Evolutionary conservation across 1,140 invertebrate species (phyloP), one percentile per base, ranked within the genome.

Genomic region (Achatina immaculata): DNA sequence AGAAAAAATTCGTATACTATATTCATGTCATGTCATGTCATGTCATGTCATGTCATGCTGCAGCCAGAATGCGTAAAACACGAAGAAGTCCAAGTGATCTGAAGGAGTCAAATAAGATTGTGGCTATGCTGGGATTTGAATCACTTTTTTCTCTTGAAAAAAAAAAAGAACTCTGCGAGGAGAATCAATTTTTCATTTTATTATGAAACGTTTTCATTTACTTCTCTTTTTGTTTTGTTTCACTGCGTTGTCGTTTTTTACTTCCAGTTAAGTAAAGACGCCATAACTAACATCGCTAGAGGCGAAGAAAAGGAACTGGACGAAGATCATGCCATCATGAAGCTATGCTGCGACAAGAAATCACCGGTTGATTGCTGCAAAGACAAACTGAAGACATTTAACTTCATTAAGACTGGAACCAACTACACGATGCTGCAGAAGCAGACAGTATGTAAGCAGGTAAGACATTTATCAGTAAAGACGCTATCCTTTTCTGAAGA

Each of bases 191-290:
- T 16, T 16, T 55, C 14, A 55, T 55, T 55, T 55, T 14, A 16
- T 55, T 55, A n/a, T 55, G 51, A 16, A 16, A 11, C 65, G 65
- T 31, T 31, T 11, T 19, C 11, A 31, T 19, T 31, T 31, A 14
- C 65, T 16, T 14, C 31, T 68, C 65, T 19, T 31, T 31, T 68
- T 68, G 65, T 16, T n/a, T 16, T 14, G 51, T n/a, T n/a, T n/a
- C n/a, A n/a, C n/a, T n/a, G n/a, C n/a, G n/a, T n/a, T n/a, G n/a
- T n/a, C 48, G 11, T 0, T 31, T 83, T 36, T 80, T 42, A 19
- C 72, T 81, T 85, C 36, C 85, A 92, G 90, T 58, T 93, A 58
- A 91, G 92, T 84, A 92, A 91, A 74, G 87, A 87, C 28, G 89
- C 90, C 9, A 77, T 92, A 14, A 85, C 84, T 58, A 82, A 82